Conservation (phyloP, 2,888 invertebrate species). For the Trichogramma dendrolimi region DNA sequence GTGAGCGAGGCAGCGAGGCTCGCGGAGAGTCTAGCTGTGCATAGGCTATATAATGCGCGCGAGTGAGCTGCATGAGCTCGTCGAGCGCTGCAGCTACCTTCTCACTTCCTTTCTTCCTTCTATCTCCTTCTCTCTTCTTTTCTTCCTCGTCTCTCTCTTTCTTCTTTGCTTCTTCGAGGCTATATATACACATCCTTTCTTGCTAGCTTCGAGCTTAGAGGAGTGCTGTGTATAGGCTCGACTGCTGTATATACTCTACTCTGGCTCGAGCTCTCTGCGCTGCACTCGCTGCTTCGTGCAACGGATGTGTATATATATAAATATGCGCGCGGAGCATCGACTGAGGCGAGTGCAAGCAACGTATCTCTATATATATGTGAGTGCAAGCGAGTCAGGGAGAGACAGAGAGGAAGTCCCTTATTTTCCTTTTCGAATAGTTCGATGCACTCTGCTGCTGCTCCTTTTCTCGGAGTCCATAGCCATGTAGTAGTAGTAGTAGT, state of each 20-base stretch:
- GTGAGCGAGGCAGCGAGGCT: no score
- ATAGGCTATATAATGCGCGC: neutral
- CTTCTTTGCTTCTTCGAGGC: conserved; percentile 3
- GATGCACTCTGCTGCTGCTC: neutral
- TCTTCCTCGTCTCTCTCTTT: neutral
- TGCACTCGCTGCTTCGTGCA: neutral
- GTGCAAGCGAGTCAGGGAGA: no score
- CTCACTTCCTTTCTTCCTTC: neutral
- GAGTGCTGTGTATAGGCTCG: neutral
- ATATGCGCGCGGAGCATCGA: no score
- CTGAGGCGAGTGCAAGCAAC: no score
- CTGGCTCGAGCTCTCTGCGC: neutral
- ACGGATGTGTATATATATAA: neutral
- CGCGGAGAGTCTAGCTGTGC: neutral
- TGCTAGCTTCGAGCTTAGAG: neutral
- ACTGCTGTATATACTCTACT: neutral
- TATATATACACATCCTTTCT: neutral
- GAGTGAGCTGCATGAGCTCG: neutral
- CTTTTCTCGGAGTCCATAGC: neutral
- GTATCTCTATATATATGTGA: no score
- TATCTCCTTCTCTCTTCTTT: conserved; percentile 6
- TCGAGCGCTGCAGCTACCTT: no score
- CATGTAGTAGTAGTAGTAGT: neutral
- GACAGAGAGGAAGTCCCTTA: conserved; percentile 8
- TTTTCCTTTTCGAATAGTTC: conserved; percentile 3